phyloP scores from a whole-genome alignment of 2,888 invertebrate species.

The Ophion obscuratus region DNA sequence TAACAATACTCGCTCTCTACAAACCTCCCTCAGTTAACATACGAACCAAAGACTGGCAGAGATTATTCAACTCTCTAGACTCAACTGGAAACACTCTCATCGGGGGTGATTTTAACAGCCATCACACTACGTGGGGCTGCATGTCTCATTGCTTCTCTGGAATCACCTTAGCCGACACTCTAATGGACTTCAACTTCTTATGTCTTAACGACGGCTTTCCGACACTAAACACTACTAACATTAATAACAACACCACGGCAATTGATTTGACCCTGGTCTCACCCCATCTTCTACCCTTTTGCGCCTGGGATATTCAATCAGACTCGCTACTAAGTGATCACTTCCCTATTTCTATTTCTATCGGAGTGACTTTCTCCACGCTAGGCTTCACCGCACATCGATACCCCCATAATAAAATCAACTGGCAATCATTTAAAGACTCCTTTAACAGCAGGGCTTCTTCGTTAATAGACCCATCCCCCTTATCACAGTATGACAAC shows the following conservation, averaged over 20 bases:
- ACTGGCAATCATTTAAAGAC: too few relatives aligned
- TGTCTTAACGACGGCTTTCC: constrained; percentile 8
- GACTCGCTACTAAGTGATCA: constrained; percentile 49
- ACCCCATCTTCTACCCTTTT: not conserved
- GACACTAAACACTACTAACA: not conserved
- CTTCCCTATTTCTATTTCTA: constrained; percentile 28
- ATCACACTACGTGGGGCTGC: constrained; percentile 33
- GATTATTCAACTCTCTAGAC: constrained; percentile 4
- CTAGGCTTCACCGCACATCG: constrained; percentile 8
- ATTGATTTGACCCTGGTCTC: constrained; percentile 20
- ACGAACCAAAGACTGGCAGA: not conserved
- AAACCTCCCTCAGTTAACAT: not conserved
- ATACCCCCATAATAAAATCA: not conserved
- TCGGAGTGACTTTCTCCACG: constrained; percentile 21
- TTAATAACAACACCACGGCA: not conserved
- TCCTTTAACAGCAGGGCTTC: too few relatives aligned
- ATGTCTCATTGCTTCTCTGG: not conserved
- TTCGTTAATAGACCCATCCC: too few relatives aligned
- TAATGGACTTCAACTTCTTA: not conserved
- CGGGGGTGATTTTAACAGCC: constrained; percentile 22
- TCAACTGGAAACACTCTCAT: not conserved
- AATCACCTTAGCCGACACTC: not conserved
- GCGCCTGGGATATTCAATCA: not conserved
- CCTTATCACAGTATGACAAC: too few relatives aligned
- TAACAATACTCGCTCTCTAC: constrained; percentile 20